phyloP scores from a whole-genome alignment of 2,888 invertebrate genomes.

The Dugesia japonica region DNA sequence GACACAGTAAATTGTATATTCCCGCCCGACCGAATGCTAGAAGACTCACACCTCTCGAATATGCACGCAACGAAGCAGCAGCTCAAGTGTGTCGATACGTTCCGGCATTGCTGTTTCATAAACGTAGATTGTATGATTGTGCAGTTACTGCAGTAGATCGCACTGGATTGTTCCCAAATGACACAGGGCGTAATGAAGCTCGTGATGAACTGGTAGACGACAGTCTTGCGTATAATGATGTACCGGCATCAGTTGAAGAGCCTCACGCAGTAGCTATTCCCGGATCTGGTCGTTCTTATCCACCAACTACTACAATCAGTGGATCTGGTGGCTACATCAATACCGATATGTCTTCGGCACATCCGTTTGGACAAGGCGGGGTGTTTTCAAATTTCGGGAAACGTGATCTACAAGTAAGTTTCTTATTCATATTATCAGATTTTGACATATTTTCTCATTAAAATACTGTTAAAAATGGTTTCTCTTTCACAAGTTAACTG shows the following conservation, averaged over 20 bases:
- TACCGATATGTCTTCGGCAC: not conserved
- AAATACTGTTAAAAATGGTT: no score
- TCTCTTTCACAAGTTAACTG: no score
- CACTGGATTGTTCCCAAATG: not conserved
- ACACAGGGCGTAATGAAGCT: not conserved
- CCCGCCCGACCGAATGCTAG: conserved; percentile 32
- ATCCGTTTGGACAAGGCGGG: conserved; percentile 3
- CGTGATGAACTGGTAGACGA: conserved; percentile 1
- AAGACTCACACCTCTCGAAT: conserved; percentile 29
- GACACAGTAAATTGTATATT: conserved; percentile 33
- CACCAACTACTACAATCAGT: not conserved
- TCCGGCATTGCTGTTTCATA: conserved; percentile 35
- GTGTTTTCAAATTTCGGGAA: conserved; percentile 9
- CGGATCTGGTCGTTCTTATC: conserved; percentile 14
- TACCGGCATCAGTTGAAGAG: not conserved
- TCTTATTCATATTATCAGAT: not conserved
- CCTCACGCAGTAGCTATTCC: not conserved
- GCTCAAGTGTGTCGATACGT: conserved; percentile 32
- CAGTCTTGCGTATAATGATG: not conserved
- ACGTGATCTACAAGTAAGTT: not conserved
- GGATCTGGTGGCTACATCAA: not conserved
- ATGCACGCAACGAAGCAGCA: conserved; percentile 34
- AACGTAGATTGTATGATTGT: conserved; percentile 12
- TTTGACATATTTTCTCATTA: no score
- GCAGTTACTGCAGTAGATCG: not conserved